A percentile compares a stretch with the other conserved stretches of the same genome.
Conservation (phyloP, 2,797 vertebrate genomes). For the Thalassophryne amazonica region DNA sequence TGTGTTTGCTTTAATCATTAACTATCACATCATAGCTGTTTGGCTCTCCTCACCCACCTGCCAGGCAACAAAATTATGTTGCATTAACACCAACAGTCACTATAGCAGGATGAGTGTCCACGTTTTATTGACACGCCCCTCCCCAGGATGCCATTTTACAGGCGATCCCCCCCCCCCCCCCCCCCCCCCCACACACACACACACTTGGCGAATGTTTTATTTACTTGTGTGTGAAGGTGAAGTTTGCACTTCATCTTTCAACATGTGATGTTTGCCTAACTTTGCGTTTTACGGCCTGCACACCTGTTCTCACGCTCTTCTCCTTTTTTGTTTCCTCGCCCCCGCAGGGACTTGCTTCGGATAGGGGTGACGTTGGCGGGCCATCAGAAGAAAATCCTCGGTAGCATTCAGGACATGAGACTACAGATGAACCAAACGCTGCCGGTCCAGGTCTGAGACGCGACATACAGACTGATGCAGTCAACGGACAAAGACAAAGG, state of each 20-base stretch:
- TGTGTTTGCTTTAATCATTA: constrained; percentile 66
- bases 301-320: constrained; percentile 45
- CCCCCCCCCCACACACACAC: no score
- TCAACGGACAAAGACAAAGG: constrained; percentile 61
- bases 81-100: constrained; percentile 9
- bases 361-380: constrained; percentile 97
- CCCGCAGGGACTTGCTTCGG: constrained; percentile 90
- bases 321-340: background rate
- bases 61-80: constrained; percentile 38
- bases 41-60: constrained; percentile 44
- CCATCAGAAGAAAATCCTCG: constrained; percentile 98
- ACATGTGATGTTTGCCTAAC: constrained; percentile 27
- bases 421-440: constrained; percentile 99
- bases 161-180: constrained; percentile 19
- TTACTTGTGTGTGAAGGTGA: constrained; percentile 19
- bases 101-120: constrained; percentile 12
- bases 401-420: constrained; percentile 99
- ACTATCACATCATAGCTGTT: constrained; percentile 35
- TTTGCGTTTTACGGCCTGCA: constrained; percentile 27
- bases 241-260: constrained; percentile 21
- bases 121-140: constrained; percentile 49
- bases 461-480: constrained; percentile 50
- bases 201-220: constrained; percentile 7
- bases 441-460: constrained; percentile 94
- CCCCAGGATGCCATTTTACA: constrained; percentile 43